Evolutionary conservation across 2,113 vertebrate species (phyloP).

Genomic region (Calidris pugnax): DNA sequence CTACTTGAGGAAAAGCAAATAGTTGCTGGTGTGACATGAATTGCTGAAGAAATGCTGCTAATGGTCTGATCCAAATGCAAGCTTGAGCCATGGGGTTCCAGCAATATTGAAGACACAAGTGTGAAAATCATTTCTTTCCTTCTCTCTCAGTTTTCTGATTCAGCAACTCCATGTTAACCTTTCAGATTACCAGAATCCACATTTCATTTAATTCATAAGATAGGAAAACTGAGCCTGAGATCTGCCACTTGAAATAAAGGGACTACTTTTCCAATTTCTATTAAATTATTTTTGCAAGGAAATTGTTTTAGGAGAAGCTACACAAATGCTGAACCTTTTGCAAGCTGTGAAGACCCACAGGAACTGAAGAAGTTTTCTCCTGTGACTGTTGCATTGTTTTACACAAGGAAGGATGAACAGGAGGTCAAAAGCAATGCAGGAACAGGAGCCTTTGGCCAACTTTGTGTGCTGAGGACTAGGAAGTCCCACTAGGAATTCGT

Average conservation of each 20-base stretch:
- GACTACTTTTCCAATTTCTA: background rate
- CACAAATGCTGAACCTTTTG: background rate
- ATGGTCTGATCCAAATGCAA: background rate
- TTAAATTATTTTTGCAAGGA: background rate
- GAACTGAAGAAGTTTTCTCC: conserved; percentile 36
- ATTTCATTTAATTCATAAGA: background rate
- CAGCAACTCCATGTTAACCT: background rate
- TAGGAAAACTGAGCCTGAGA: background rate
- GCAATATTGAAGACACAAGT: background rate
- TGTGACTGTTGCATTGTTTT: conserved; percentile 21
- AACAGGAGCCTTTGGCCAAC: conserved; percentile 12
- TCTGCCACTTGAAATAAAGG: background rate
- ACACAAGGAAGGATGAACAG: background rate
- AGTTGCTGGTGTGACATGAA: background rate
- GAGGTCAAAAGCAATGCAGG: conserved; percentile 30
- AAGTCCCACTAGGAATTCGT: background rate
- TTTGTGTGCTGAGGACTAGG: background rate
- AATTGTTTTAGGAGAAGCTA: conserved; percentile 35
- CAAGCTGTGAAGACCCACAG: conserved; percentile 38
- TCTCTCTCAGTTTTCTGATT: background rate
- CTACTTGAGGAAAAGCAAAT: background rate
- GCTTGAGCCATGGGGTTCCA: accelerated
- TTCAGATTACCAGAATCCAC: background rate
- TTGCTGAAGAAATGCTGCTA: background rate
- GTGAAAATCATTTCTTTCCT: background rate